A percentile compares a stretch with the other conserved stretches of the same genome.
Conservation (phyloP, 2,113 vertebrate genomes). For the Amblyopsis rosae region DNA sequence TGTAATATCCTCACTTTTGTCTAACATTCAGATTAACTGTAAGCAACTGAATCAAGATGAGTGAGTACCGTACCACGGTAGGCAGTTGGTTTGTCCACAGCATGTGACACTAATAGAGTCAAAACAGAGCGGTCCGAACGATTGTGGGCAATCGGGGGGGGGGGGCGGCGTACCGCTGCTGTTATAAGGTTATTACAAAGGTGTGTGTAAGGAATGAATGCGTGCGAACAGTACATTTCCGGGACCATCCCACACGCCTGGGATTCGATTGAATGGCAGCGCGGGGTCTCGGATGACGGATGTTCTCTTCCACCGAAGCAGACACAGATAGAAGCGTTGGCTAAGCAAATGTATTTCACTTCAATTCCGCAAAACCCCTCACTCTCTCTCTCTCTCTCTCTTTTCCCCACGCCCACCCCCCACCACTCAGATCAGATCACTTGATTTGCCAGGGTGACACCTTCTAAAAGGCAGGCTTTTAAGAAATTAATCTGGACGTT, state of each 20-base stretch:
- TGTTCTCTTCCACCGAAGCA: constrained; percentile 50
- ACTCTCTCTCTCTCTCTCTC: constrained; percentile 3
- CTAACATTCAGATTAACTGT: no score
- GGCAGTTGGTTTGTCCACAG: background rate
- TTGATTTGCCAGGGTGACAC: constrained; percentile 59
- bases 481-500: constrained; percentile 63
- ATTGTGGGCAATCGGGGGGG: constrained; percentile 10
- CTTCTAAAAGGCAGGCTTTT: constrained; percentile 51
- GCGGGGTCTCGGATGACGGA: constrained; percentile 46
- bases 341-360: constrained; percentile 67
- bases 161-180: constrained; percentile 20
- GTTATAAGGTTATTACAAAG: constrained; percentile 35
- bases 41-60: background rate
- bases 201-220: constrained; percentile 44
- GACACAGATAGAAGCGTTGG: constrained; percentile 58
- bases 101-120: background rate
- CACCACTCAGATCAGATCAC: constrained; percentile 50
- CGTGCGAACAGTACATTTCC: constrained; percentile 44
- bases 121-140: background rate
- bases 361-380: constrained; percentile 25
- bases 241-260: background rate
- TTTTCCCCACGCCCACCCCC: constrained; percentile 8
- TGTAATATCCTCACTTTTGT: no score
- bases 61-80: background rate
- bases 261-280: constrained; percentile 50